These are phyloP conservation scores for Buceros bicornis DNA, from an alignment of 2,797 vertebrate species.

Conservation along the genomic window DNA sequence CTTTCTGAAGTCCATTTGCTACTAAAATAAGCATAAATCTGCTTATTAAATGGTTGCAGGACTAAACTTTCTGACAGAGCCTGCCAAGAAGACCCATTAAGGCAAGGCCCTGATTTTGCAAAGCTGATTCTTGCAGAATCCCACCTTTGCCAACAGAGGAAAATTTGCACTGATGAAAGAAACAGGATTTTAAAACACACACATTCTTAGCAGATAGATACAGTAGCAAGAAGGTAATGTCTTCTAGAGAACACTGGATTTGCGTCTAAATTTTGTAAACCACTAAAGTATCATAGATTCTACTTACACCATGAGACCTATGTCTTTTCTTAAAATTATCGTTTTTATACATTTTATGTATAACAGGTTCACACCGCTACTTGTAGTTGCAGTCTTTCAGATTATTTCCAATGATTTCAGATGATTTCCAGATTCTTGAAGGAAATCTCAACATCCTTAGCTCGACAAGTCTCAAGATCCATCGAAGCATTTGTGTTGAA, in stretches of 20 bases:
- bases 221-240: neutral
- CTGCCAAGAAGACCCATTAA: neutral
- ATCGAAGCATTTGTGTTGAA: constrained; percentile 80
- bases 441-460: constrained; percentile 81
- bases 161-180: neutral
- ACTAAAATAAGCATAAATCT: neutral
- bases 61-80: neutral
- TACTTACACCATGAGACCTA: neutral
- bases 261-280: neutral
- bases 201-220: neutral
- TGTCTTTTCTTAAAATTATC: neutral
- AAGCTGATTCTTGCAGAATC: neutral
- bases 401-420: constrained; percentile 82
- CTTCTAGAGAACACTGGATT: neutral
- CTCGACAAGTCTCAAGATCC: constrained; percentile 77
- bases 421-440: constrained; percentile 80
- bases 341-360: neutral
- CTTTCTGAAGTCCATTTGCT: neutral
- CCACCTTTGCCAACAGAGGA: neutral
- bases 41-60: neutral
- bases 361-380: constrained; percentile 64
- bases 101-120: neutral
- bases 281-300: neutral
- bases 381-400: constrained; percentile 84
- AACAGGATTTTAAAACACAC: neutral